These are phyloP conservation scores for Sarcophaga rosellei DNA, from an alignment of 2,888 invertebrate species.

Conservation along the genomic window DNA sequence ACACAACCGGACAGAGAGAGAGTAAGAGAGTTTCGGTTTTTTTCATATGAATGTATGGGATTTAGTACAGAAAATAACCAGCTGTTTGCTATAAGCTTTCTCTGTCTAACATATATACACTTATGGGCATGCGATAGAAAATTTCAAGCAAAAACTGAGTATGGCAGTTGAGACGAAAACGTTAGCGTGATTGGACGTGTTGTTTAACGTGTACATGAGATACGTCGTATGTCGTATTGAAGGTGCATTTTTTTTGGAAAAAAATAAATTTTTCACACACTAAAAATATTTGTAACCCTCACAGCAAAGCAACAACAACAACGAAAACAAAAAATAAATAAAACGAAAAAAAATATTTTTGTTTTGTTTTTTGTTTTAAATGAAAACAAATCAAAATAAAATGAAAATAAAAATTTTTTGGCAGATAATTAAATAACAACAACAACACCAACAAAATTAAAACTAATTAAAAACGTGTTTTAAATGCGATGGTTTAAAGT, in stretches of 20 bases:
- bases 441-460: not conserved
- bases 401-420: not conserved
- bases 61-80: conserved; percentile 55
- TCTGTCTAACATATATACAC: conserved; percentile 48
- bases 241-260: not conserved
- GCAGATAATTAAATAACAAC: conserved; percentile 1
- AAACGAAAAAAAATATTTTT: conserved; percentile 20
- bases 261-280: conserved; percentile 14
- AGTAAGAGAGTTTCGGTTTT: not conserved
- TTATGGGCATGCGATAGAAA: conserved; percentile 39
- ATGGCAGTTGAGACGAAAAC: conserved; percentile 67
- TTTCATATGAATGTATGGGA: conserved; percentile 12
- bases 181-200: conserved; percentile 68
- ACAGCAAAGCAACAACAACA: conserved; percentile 38
- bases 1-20: conserved; percentile 8
- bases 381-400: not conserved
- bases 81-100: conserved; percentile 52
- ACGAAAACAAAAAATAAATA: conserved; percentile 36
- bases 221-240: not conserved
- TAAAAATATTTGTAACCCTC: conserved; percentile 33
- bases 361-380: conserved; percentile 42
- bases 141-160: conserved; percentile 62
- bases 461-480: not conserved
- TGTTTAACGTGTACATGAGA: conserved; percentile 56
- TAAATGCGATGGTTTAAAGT: too few relatives aligned